These are phyloP conservation scores for Onychomys arenicola DNA, from an alignment of 2,797 vertebrate genomes.

Conservation along the genomic window DNA sequence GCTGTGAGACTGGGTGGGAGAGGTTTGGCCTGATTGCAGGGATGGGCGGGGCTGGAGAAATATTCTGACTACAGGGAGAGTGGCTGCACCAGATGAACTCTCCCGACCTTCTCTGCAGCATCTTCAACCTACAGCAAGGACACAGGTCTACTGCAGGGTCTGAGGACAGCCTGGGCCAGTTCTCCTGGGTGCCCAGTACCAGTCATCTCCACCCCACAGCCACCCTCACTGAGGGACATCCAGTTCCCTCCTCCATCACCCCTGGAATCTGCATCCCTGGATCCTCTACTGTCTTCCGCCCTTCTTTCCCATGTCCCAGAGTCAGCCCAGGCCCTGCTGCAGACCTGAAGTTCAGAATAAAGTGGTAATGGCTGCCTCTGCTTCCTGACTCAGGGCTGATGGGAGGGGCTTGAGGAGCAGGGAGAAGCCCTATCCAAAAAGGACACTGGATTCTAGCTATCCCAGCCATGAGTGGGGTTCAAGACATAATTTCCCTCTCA, in stretches of 20 bases:
- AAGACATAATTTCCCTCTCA: not conserved
- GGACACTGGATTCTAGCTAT: not conserved
- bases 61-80: too few species aligned
- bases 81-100: not conserved
- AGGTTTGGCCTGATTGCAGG: too few species aligned
- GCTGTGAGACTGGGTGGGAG: too few species aligned
- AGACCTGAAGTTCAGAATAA: not conserved
- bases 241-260: too few species aligned
- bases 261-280: not conserved
- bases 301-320: not conserved
- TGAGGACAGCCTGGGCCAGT: not conserved
- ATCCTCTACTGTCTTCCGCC: not conserved
- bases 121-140: not conserved
- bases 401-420: not conserved
- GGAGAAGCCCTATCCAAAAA: not conserved
- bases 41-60: too few species aligned
- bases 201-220: not conserved
- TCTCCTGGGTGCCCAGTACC: too few species aligned
- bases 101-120: rapidly evolving
- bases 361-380: too few species aligned
- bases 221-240: too few species aligned
- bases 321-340: not conserved
- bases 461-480: too few species aligned
- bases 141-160: not conserved
- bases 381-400: rapidly evolving